Evolutionary conservation across 2,113 vertebrate species (phyloP).

Genomic region (Ginglymostoma cirratum): DNA sequence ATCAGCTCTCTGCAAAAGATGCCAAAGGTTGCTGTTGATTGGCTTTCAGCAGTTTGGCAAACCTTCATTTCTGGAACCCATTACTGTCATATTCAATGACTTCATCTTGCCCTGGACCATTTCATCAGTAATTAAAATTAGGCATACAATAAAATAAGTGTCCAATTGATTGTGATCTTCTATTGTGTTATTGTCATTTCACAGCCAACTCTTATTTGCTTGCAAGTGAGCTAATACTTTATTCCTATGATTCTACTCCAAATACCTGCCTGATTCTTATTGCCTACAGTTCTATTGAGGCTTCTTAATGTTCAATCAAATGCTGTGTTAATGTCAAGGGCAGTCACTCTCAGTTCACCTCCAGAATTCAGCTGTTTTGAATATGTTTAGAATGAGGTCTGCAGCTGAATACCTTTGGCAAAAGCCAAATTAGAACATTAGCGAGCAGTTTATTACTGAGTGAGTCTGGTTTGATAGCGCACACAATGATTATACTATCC

Average conservation of each 20-base stretch:
- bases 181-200: neutral
- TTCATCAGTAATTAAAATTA: neutral
- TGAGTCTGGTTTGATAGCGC: too few relatives aligned
- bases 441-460: too few relatives aligned
- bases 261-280: neutral
- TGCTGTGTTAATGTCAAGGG: too few relatives aligned
- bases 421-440: too few relatives aligned
- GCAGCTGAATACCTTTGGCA: too few relatives aligned
- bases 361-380: too few relatives aligned
- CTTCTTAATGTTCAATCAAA: too few relatives aligned
- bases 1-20: neutral
- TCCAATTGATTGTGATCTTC: neutral
- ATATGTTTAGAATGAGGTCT: too few relatives aligned
- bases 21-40: neutral
- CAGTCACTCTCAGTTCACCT: too few relatives aligned
- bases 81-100: neutral
- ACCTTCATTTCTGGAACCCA: neutral
- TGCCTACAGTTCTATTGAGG: too few relatives aligned
- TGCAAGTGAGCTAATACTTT: neutral
- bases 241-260: neutral
- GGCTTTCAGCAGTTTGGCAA: neutral
- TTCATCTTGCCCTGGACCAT: neutral
- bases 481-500: too few relatives aligned
- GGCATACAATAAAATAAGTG: neutral
- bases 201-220: neutral